Evolutionary conservation across 2,888 invertebrate genomes (phyloP), one percentile per base, ranked within the genome.

Genomic region (Cordilura impudica): DNA sequence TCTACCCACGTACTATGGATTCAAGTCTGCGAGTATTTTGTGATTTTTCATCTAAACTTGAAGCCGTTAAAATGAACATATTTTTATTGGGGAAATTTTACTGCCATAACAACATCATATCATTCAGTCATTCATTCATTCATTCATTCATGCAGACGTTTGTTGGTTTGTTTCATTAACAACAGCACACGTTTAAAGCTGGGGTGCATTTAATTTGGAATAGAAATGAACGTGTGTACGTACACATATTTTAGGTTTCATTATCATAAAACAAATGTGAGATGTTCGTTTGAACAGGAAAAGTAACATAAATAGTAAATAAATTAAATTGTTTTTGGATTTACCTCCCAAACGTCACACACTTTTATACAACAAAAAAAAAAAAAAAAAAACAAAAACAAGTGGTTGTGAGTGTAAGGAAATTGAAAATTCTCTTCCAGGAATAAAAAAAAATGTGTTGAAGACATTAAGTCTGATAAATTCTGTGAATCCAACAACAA

Each of bases 31-130:
- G 26, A 23, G 45, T 43, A 63, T 60, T 67, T 47, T 66, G 39
- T 74, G 60, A 70, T 69, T 65, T 73, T 69, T 51, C 51, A 47
- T 53, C 71, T 51, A 49, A 45, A 31, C 16, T n/a, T 51, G 60
- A 60, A 19, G 49, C 43, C 61, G 53, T 74, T 21, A 60, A 70
- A 65, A 49, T 39, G n/a, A 49, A 72, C 61, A 78, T 78, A 72
- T 19, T 78, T 73, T 67, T 66, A 66, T 51, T 65, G 67, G 71
- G 74, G 74, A 79, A 79, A 75, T 71, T 79, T 66, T 47, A 60
- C 14, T 21, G 26, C 2, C n/a, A 23, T 51, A 23, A 21, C 10
- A 23, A 23, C 8, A 4, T 23, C 23, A 31, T 31, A 31, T 18
- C 54, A 31, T n/a, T 12, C 29, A 7, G 12, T 29, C 8, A 4